Evolutionary conservation across 2,888 invertebrate species (phyloP).

Genomic region (Aspidiotus rigidus): DNA sequence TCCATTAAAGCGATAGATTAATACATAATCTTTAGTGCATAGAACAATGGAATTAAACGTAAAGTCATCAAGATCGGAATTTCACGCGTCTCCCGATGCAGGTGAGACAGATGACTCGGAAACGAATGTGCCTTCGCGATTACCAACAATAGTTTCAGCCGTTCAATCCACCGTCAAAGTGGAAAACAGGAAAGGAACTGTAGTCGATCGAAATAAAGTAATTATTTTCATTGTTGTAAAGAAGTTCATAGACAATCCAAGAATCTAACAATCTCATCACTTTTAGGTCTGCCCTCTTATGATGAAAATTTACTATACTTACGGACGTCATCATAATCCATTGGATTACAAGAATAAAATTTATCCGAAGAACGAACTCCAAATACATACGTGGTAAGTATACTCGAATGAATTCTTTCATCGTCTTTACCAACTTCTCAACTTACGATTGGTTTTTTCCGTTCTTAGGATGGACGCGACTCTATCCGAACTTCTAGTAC

Average conservation of each 20-base stretch:
- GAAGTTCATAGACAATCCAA: not conserved
- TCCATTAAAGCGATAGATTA: no score
- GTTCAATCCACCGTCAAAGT: constrained; percentile 27
- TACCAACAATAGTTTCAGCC: not conserved
- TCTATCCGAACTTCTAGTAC: constrained; percentile 14
- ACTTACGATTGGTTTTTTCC: not conserved
- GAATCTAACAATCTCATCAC: not conserved
- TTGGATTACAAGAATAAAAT: constrained; percentile 23
- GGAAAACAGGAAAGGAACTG: constrained; percentile 25
- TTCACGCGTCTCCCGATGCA: not conserved
- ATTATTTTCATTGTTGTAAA: not conserved
- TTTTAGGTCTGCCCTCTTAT: constrained; percentile 16
- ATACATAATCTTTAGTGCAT: no score
- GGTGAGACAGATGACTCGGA: not conserved
- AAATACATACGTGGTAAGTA: constrained; percentile 23
- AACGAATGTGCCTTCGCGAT: not conserved
- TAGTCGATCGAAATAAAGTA: constrained; percentile 21
- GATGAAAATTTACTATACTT: constrained; percentile 12
- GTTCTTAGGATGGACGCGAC: constrained; percentile 27
- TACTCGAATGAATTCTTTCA: not conserved
- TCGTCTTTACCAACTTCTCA: not conserved
- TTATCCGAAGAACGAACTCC: constrained; percentile 24
- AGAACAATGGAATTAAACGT: no score
- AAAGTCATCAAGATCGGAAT: not conserved
- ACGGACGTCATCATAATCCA: constrained; percentile 23